These are phyloP conservation scores for Lottia scabra DNA, from an alignment of 2,888 invertebrate genomes.

Conservation along the genomic window DNA sequence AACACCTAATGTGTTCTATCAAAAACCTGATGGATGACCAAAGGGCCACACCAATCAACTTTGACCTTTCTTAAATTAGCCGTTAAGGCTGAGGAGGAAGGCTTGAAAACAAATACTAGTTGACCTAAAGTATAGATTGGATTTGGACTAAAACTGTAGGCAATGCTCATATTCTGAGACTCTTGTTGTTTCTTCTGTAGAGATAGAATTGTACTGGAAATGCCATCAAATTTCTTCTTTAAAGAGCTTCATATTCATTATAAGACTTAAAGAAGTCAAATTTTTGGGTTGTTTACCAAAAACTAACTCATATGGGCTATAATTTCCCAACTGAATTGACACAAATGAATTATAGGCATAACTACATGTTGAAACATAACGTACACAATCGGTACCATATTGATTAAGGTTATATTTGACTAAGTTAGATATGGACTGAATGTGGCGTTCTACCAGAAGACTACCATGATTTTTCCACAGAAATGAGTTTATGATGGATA, in stretches of 20 bases:
- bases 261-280: not conserved
- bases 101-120: too few relatives aligned
- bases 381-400: not conserved
- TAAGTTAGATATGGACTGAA: not conserved
- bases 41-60: constrained; percentile 5
- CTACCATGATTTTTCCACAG: not conserved
- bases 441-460: not conserved
- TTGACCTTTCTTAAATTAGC: too few relatives aligned
- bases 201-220: not conserved
- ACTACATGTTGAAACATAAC: not conserved
- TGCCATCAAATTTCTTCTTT: not conserved
- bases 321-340: not conserved
- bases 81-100: too few relatives aligned
- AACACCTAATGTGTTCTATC: not conserved
- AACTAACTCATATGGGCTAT: too few relatives aligned
- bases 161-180: constrained; percentile 2
- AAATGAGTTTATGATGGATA: too few relatives aligned
- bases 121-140: not conserved
- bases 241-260: not conserved
- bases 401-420: too few relatives aligned
- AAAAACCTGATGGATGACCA: not conserved
- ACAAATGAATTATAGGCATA: not conserved
- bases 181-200: not conserved
- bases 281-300: too few relatives aligned
- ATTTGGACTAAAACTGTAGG: not conserved